Base-by-base conservation (phyloP, 2,113 vertebrate species). In the Paratilapia polleni region DNA sequence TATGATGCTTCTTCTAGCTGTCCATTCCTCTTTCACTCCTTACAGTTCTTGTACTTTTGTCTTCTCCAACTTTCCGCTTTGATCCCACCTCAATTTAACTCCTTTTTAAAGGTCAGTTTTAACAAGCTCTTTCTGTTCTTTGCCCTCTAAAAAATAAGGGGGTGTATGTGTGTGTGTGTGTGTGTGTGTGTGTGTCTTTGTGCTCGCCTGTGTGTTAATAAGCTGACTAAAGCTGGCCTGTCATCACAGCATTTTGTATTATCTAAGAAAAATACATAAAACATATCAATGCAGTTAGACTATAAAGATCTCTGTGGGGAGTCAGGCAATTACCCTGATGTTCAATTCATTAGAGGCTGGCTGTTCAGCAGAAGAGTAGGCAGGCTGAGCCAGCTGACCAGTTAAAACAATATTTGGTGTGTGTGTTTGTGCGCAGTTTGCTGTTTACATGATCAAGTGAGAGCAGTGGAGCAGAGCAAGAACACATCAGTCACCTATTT, bases 281-380 rank as follows among this genome's bases (percentile, higher is more conserved):
- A 81, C 88, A 88, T 85, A 92, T 94, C 76, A 61, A 95, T 95
- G 88, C 82, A 86, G 88, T 91, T 89, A 79, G 83, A 82, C 83
- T 77, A 20, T 59, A 26, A 77, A 78, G 80, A 78, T 86, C 87
- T 86, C 62, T 26, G 47, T 47, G 47, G 75, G 57, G 85, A 94
- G 82, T 61, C 78, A 84, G 79, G 79, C 88, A 92, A 94, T 93
- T 91, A 91, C 82, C 22, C 49, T 81, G 58, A 89, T 83, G 80
- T 86, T 85, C 84, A 88, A 59, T 94, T 94, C 87, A 93, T 91
- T 93, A 91, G 59, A 36, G 66, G 24, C 76, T 20, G 64, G 60
- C 57, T 66, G 78, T 60, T 89, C 43, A 85, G 75, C n/a, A 79
- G 38, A 75, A 26, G 73, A 82, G 66, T 11, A 20, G 56, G 80